Conservation (phyloP, 2,797 vertebrate species). For the Eutrigla gurnardus region DNA sequence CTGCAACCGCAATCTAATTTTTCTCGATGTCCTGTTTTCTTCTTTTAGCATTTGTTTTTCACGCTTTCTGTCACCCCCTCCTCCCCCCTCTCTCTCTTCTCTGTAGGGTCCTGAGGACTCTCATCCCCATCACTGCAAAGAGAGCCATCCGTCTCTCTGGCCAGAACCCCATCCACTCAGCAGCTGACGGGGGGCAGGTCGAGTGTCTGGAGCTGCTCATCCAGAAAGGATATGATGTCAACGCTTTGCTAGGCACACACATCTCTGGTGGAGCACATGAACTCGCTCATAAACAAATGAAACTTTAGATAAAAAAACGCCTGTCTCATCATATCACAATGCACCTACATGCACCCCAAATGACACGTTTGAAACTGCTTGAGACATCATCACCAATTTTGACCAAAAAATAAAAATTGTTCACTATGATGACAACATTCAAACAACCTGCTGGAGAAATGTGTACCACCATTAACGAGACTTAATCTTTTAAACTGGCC, state of each 20-base stretch:
- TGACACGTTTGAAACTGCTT: neutral
- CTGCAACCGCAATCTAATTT: conserved; percentile 62
- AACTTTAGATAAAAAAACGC: neutral
- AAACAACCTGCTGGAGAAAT: neutral
- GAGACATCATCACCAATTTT: neutral
- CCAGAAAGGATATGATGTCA: conserved; percentile 86
- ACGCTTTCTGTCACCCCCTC: conserved; percentile 21
- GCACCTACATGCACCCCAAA: too few relatives aligned
- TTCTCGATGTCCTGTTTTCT: conserved; percentile 44
- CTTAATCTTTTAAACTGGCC: neutral
- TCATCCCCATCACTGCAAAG: conserved; percentile 88
- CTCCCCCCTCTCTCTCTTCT: neutral
- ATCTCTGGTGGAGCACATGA: conserved; percentile 65
- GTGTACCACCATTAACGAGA: neutral
- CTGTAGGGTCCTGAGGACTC: conserved; percentile 86
- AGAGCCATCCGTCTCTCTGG: conserved; percentile 86
- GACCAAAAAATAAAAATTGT: neutral
- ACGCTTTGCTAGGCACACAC: conserved; percentile 75
- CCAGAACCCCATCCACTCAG: conserved; percentile 88
- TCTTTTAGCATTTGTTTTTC: conserved; percentile 50
- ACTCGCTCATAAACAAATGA: neutral
- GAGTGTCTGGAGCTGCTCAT: conserved; percentile 89
- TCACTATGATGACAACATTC: neutral
- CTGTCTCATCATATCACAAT: too few relatives aligned
- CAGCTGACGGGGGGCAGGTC: conserved; percentile 87